phyloP scores from a whole-genome alignment of 2,113 vertebrate species.

The Grantiella picta region DNA sequence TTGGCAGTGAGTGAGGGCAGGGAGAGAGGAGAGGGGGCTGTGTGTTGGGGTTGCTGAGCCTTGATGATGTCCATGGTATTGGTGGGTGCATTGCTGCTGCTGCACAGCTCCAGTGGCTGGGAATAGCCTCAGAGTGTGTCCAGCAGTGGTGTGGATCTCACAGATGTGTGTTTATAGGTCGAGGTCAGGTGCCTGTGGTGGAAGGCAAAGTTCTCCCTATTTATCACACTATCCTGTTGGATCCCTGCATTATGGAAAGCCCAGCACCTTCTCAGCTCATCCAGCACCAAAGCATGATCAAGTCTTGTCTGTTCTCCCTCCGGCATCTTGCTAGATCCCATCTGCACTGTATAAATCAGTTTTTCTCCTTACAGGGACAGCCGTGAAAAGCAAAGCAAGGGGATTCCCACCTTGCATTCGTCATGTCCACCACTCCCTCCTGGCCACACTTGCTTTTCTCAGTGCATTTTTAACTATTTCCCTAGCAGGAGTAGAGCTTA shows the following conservation, averaged over 20 bases:
- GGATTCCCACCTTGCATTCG: not conserved
- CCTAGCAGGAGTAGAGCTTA: not conserved
- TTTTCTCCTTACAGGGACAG: not conserved
- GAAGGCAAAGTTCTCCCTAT: not conserved
- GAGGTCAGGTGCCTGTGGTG: fast-evolving
- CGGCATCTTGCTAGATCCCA: not conserved
- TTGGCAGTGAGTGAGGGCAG: not conserved
- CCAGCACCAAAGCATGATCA: not conserved
- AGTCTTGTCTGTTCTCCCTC: not conserved
- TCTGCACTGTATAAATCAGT: not conserved
- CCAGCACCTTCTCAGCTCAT: not conserved
- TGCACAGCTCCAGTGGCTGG: not conserved
- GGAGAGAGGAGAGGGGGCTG: not conserved
- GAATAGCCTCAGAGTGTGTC: not conserved
- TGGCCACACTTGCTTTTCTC: not conserved
- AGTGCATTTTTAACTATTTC: not conserved
- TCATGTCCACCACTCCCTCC: not conserved
- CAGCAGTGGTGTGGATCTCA: fast-evolving
- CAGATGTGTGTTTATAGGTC: fast-evolving
- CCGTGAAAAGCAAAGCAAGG: not conserved
- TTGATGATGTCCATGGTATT: fast-evolving
- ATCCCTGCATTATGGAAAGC: not conserved
- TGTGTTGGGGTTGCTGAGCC: not conserved
- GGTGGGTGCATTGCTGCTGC: not conserved
- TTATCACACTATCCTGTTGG: not conserved